Percentiles rank a stretch among this genome's conserved stretches.
Evolutionary conservation across 2,888 invertebrate species (phyloP).

Genomic region (Acanthoscelides obtectus): DNA sequence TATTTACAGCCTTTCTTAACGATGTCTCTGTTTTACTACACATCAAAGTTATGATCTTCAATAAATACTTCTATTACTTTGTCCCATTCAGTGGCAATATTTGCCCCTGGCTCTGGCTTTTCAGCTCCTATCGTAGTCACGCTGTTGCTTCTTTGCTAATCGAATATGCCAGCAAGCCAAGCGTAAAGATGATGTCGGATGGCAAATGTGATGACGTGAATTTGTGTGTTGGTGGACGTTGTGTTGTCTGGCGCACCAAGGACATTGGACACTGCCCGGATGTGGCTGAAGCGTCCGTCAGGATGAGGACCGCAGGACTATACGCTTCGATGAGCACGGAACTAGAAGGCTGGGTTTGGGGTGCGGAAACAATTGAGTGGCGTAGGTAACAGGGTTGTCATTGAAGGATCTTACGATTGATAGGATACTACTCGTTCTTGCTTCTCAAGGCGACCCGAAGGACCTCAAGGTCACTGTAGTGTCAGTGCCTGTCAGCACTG

Average conservation of each 20-base stretch:
- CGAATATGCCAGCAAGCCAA: background rate
- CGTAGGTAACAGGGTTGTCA: background rate
- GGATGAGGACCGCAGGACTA: background rate
- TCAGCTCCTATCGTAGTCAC: too few relatives aligned
- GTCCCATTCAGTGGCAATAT: background rate
- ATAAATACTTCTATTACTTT: too few relatives aligned
- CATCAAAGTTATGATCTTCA: too few relatives aligned
- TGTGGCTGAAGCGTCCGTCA: background rate
- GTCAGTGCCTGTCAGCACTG: too few relatives aligned
- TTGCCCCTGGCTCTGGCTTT: background rate
- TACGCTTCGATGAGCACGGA: background rate
- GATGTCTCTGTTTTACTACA: too few relatives aligned
- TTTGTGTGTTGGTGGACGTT: background rate
- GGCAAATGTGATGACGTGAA: background rate
- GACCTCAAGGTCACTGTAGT: too few relatives aligned
- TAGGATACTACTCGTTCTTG: slow-evolving; percentile 4
- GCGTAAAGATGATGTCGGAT: background rate
- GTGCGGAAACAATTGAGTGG: background rate
- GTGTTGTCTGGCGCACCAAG: background rate
- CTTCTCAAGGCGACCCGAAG: too few relatives aligned
- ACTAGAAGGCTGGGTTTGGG: background rate
- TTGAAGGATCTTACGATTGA: too few relatives aligned
- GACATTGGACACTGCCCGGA: background rate
- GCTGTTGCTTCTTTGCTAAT: background rate
- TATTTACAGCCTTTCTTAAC: too few relatives aligned